Evolutionary conservation across 2,113 vertebrate species (phyloP).

Genomic region (Parus major): DNA sequence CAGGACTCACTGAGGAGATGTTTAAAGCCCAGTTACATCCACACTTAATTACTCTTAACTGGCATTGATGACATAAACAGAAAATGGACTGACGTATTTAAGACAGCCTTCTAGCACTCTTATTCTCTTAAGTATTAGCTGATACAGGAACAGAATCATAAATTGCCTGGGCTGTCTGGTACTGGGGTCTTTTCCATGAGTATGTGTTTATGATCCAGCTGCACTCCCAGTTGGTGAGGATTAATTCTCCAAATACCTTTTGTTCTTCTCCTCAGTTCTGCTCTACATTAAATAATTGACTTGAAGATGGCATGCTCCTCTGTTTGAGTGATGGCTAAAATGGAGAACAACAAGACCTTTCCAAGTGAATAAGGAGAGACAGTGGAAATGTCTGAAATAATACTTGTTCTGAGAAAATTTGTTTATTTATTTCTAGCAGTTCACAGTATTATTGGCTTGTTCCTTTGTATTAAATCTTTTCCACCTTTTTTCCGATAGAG

Average conservation of each 20-base stretch:
- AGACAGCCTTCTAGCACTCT: neutral
- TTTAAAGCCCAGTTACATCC: neutral
- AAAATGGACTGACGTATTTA: neutral
- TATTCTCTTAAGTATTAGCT: neutral
- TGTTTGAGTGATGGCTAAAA: neutral
- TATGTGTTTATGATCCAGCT: neutral
- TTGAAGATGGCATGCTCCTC: neutral
- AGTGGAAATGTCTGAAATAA: neutral
- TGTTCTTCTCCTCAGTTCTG: neutral
- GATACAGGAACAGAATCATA: neutral
- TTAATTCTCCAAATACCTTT: neutral
- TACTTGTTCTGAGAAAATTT: neutral
- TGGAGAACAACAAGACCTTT: neutral
- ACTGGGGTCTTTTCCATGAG: neutral
- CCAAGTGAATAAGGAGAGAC: neutral
- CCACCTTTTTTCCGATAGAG: neutral
- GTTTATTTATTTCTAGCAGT: neutral
- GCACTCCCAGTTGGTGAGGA: neutral
- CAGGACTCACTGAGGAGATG: neutral
- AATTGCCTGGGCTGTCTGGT: neutral
- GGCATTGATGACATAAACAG: neutral
- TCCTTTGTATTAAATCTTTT: neutral
- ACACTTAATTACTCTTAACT: neutral
- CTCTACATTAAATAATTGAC: neutral
- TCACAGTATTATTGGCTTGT: neutral